Conservation (phyloP, 2,797 vertebrate species). For the Gobionotothen gibberifrons region DNA sequence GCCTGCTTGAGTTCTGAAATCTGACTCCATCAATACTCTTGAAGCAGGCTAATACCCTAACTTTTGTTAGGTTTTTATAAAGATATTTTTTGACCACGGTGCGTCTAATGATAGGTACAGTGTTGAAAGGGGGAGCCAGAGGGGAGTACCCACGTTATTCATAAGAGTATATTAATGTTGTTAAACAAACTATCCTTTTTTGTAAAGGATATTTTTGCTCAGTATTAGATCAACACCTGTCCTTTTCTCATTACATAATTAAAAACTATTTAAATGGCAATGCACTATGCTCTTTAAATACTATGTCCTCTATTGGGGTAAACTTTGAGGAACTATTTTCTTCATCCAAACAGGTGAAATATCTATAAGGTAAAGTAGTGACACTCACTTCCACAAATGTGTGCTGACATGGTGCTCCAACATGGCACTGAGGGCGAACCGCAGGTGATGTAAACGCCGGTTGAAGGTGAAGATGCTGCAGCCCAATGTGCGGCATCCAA, state of each 20-base stretch:
- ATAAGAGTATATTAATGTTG: neutral
- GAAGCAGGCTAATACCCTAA: neutral
- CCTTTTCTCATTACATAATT: constrained; percentile 1
- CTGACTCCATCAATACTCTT: neutral
- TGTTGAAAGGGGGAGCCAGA: no score
- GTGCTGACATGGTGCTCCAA: constrained; percentile 88
- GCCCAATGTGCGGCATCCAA: constrained; percentile 89
- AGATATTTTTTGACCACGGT: no score
- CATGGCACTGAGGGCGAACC: constrained; percentile 90
- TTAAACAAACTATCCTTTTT: neutral
- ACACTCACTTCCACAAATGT: constrained; percentile 90
- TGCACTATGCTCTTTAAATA: neutral
- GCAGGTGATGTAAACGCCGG: constrained; percentile 88
- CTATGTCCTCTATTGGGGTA: neutral
- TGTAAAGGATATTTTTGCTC: neutral
- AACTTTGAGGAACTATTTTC: neutral
- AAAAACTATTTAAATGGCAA: neutral
- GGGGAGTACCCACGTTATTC: neutral
- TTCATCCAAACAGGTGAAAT: neutral
- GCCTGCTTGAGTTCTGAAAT: neutral
- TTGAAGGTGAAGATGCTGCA: constrained; percentile 91
- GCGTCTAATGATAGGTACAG: no score
- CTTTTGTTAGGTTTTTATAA: no score
- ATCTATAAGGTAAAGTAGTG: neutral
- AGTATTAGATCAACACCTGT: neutral